Conservation (phyloP, 2,888 invertebrate genomes). For the Pristionchus japonicus region DNA sequence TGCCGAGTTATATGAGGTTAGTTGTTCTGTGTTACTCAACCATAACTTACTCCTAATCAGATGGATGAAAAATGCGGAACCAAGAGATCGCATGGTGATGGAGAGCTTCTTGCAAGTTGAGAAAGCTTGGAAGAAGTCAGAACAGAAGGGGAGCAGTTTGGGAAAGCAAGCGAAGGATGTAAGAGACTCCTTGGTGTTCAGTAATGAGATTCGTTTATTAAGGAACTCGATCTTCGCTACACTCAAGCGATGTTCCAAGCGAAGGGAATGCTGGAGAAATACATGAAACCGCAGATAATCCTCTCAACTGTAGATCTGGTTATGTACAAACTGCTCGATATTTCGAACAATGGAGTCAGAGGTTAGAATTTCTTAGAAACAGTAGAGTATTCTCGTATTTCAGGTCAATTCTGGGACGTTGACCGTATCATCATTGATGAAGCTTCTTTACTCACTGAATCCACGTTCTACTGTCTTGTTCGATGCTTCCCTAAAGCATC, state of each 20-base stretch:
- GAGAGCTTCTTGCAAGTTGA: not conserved
- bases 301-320: slow-evolving; percentile 7
- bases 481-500: not conserved
- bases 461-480: not conserved
- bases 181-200: no score
- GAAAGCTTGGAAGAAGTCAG: not conserved
- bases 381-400: no score
- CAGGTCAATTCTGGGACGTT: not conserved
- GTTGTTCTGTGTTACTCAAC: no score
- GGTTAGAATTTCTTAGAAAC: no score
- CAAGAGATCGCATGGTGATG: not conserved
- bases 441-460: not conserved
- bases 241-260: not conserved
- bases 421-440: slow-evolving; percentile 12
- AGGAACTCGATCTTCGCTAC: not conserved
- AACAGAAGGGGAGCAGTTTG: not conserved
- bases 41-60: not conserved
- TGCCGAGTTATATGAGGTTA: not conserved
- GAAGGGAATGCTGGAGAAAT: not conserved
- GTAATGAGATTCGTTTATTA: not conserved
- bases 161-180: not conserved
- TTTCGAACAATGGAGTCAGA: no score
- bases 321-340: not conserved
- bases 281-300: slow-evolving; percentile 1
- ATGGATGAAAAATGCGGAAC: not conserved